Conservation (phyloP, 2,888 invertebrate genomes). For the Amaurobius ferox region DNA sequence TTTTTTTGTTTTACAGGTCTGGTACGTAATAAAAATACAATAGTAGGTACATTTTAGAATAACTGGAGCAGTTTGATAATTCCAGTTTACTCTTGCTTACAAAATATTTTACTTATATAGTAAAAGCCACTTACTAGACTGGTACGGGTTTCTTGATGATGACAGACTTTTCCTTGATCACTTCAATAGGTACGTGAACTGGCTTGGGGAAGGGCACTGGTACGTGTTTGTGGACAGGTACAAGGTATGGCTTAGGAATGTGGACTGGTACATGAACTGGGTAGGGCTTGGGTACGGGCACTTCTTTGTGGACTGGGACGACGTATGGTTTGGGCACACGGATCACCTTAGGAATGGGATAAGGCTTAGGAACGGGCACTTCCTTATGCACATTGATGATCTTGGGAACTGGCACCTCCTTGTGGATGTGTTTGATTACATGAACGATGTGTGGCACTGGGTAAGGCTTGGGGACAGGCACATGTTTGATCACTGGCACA, state of each 20-base stretch:
- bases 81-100: too few relatives aligned
- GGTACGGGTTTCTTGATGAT: slow-evolving; percentile 73
- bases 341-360: slow-evolving; percentile 71
- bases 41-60: too few relatives aligned
- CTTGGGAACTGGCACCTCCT: slow-evolving; percentile 65
- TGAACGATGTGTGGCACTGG: slow-evolving; percentile 59
- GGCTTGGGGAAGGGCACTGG: slow-evolving; percentile 72
- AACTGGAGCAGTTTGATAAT: too few relatives aligned
- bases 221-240: slow-evolving; percentile 68
- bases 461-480: slow-evolving; percentile 69
- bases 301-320: slow-evolving; percentile 71
- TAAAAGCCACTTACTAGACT: slow-evolving; percentile 59
- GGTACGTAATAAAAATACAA: too few relatives aligned
- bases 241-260: slow-evolving; percentile 73
- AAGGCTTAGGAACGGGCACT: slow-evolving; percentile 69
- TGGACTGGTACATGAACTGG: slow-evolving; percentile 72
- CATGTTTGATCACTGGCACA: slow-evolving; percentile 62
- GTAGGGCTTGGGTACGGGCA: slow-evolving; percentile 71
- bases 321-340: slow-evolving; percentile 72
- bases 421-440: slow-evolving; percentile 65
- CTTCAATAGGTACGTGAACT: slow-evolving; percentile 69
- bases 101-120: too few relatives aligned
- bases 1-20: too few relatives aligned
- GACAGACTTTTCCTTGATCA: slow-evolving; percentile 72
- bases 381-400: slow-evolving; percentile 65